A percentile compares a stretch with the other conserved stretches of the same genome.
Evolutionary conservation across 1,140 invertebrate species (phyloP).

Genomic region (Pogonus chalceus): DNA sequence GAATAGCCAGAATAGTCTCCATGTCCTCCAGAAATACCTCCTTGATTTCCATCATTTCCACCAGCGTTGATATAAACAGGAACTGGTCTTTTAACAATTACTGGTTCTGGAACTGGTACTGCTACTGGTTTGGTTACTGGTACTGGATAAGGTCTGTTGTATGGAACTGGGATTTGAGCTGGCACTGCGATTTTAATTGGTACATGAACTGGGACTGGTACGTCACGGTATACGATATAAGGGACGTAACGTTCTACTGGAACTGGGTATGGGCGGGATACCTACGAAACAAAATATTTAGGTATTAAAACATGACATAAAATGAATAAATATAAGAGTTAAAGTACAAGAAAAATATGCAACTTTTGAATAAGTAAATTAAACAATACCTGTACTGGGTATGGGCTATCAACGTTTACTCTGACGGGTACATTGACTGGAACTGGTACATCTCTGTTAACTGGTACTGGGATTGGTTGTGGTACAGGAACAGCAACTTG

Average conservation of each 20-base stretch:
- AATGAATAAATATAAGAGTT: no score
- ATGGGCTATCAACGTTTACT: conserved; percentile 22
- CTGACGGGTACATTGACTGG: conserved; percentile 30
- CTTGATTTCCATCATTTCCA: conserved; percentile 18
- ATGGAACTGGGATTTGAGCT: conserved; percentile 22
- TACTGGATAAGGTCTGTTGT: conserved; percentile 27
- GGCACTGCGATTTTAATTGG: conserved; percentile 26
- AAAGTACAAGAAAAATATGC: no score
- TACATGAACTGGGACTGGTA: conserved; percentile 18
- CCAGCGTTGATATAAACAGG: conserved; percentile 34
- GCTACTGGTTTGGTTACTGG: conserved; percentile 24
- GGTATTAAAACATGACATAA: no score
- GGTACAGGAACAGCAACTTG: conserved; percentile 32
- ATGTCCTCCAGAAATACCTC: no score
- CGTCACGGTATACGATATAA: conserved; percentile 22
- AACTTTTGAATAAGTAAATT: no score
- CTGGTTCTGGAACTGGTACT: conserved; percentile 24
- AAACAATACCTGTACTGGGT: conserved; percentile 23
- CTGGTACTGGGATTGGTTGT: conserved; percentile 29
- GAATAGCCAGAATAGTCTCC: no score
- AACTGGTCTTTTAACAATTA: conserved; percentile 43
- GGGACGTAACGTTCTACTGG: no score
- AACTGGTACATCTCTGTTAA: conserved; percentile 31
- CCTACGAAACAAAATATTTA: no score
- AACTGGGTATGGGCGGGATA: no score